Evolutionary conservation across 2,888 invertebrate species (phyloP).

Genomic region (Eulithis testata): DNA sequence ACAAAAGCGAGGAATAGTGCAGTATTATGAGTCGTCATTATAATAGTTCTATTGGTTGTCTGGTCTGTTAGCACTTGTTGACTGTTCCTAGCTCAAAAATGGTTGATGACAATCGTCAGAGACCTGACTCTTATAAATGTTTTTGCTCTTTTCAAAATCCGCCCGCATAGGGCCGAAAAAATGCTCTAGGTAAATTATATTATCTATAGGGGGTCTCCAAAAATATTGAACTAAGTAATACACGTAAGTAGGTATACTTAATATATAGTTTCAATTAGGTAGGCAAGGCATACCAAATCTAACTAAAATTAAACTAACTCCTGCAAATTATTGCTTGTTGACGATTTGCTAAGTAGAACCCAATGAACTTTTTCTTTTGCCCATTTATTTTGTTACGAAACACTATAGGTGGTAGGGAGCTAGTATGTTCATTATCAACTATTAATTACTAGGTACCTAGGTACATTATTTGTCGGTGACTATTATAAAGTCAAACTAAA

Average conservation of each 20-base stretch:
- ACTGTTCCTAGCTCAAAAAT: not conserved
- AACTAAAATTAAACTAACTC: too few relatives aligned
- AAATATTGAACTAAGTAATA: constrained; percentile 8
- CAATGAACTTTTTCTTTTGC: too few relatives aligned
- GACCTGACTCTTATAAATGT: constrained; percentile 14
- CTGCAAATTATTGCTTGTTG: too few relatives aligned
- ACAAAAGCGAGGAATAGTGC: constrained; percentile 12
- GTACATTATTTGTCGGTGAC: too few relatives aligned
- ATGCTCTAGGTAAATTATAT: constrained; percentile 1
- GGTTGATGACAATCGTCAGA: constrained; percentile 10
- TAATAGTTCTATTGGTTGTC: not conserved
- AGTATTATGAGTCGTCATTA: constrained; percentile 16
- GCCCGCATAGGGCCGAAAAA: constrained; percentile 30
- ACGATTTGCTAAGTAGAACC: too few relatives aligned
- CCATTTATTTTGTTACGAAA: too few relatives aligned
- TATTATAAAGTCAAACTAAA: not conserved
- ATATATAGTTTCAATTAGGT: too few relatives aligned
- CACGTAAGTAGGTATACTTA: too few relatives aligned
- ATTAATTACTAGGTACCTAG: too few relatives aligned
- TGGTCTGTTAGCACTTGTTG: constrained; percentile 4
- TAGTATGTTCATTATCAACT: too few relatives aligned
- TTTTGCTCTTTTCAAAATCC: constrained; percentile 15
- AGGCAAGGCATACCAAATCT: too few relatives aligned
- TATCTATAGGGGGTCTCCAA: constrained; percentile 20
- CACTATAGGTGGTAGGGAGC: too few relatives aligned